phyloP scores from a whole-genome alignment of 1,140 invertebrate species.

The Conopomorpha cramerella region DNA sequence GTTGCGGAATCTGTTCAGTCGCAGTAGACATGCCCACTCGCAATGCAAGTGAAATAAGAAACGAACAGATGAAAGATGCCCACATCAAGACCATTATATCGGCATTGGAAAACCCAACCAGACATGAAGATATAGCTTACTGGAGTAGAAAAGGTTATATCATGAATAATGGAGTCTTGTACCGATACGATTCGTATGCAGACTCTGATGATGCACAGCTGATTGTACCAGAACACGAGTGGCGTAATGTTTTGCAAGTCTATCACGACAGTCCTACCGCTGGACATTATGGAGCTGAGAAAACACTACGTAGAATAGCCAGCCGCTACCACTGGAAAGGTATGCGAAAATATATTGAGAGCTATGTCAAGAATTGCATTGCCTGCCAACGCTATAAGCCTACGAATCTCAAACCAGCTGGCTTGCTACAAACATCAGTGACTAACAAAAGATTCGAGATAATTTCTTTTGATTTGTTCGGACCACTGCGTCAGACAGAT shows the following conservation, averaged over 20 bases:
- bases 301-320: slow-evolving; percentile 4
- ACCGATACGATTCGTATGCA: slow-evolving; percentile 3
- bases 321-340: slow-evolving; percentile 8
- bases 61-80: slow-evolving; percentile 3
- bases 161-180: slow-evolving; percentile 7
- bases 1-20: slow-evolving; percentile 6
- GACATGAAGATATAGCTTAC: neutral
- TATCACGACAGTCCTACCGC: slow-evolving; percentile 21
- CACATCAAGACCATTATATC: slow-evolving; percentile 3
- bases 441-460: neutral
- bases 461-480: slow-evolving; percentile 9
- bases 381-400: slow-evolving; percentile 8
- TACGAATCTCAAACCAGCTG: neutral
- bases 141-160: slow-evolving; percentile 6
- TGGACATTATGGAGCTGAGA: slow-evolving; percentile 13
- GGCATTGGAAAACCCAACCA: neutral
- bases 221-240: slow-evolving; percentile 12
- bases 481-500: neutral
- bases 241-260: slow-evolving; percentile 8
- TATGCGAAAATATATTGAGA: slow-evolving; percentile 3
- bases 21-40: slow-evolving; percentile 5
- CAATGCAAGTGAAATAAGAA: neutral
- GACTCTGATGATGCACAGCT: slow-evolving; percentile 16
- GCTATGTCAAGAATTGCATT: slow-evolving; percentile 4
- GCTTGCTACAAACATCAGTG: neutral